Conservation (phyloP, 2,797 vertebrate species). For the Channa striata region DNA sequence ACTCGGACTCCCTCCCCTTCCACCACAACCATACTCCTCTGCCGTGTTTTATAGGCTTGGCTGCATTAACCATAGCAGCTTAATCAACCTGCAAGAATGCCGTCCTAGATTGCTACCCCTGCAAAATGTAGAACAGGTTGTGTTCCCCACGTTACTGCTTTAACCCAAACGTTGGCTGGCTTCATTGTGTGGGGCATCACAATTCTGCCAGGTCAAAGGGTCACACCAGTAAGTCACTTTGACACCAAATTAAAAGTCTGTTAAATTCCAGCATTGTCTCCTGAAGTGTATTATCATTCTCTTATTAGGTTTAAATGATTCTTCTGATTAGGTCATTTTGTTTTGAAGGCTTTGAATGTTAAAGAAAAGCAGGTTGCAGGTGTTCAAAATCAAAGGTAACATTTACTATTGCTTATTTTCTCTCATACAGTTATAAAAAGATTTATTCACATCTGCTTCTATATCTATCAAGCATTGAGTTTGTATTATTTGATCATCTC, state of each 20-base stretch:
- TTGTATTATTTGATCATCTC: no score
- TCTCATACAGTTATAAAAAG: no score
- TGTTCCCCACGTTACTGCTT: slow-evolving; percentile 69
- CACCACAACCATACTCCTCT: slow-evolving; percentile 66
- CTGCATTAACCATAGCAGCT: slow-evolving; percentile 84
- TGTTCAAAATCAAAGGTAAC: no score
- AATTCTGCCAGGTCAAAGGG: slow-evolving; percentile 65
- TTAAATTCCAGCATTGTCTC: slow-evolving; percentile 9
- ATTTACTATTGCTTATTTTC: no score
- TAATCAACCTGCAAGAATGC: slow-evolving; percentile 84
- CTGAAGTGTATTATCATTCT: not conserved
- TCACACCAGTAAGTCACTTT: slow-evolving; percentile 26
- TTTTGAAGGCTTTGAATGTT: no score
- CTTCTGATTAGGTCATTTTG: not conserved
- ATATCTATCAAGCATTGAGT: no score
- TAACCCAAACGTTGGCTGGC: slow-evolving; percentile 60
- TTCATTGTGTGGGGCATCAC: slow-evolving; percentile 51
- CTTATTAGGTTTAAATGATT: not conserved
- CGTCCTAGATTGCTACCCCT: slow-evolving; percentile 66
- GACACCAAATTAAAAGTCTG: slow-evolving; percentile 26
- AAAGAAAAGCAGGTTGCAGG: no score
- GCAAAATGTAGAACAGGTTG: slow-evolving; percentile 63
- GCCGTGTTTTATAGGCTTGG: slow-evolving; percentile 82
- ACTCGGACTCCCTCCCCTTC: slow-evolving; percentile 62
- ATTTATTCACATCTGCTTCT: no score